Base-by-base conservation (phyloP, 2,888 invertebrate species). In the Amblyteles armatorius region DNA sequence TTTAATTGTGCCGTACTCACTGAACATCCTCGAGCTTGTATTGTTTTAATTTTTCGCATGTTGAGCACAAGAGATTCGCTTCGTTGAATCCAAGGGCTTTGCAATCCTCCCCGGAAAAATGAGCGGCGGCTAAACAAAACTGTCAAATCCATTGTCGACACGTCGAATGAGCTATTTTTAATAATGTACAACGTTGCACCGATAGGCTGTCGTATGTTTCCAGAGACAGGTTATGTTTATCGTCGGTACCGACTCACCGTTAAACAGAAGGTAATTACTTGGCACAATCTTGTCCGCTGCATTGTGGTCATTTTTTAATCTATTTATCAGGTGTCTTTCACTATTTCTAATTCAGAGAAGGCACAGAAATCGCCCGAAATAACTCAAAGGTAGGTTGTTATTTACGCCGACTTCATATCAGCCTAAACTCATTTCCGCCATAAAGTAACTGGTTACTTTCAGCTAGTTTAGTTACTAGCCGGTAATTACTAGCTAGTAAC, bases 11-110 rank as follows among this genome's bases (percentile, higher is more conserved):
- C 80, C 60, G 92, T 81, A 91, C 94, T 93, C 94, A 96, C 96
- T 94, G 94, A 86, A 97, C 94, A 78, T 96, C 94, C 71, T 95
- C 95, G 84, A 98, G 94, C 83, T 96, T 95, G 93, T 96, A 98
- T 91, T 97, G 96, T 83, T 95, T 95, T 68, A 99, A 94, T 92
- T 97, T 96, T 89, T 98, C 97, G 94, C 99, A 99, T 4, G 97
- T 97, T 11, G 98, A 97, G 94, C 99, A 99, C 88, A 98, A 93
- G 81, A 99, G 95, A 94, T 97, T 97, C 26, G 97, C 96, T 94
- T 97, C 97, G 84, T 97, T 97, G 90, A 98, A 98, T 11, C 99
- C 99, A 80, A 98, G 94, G 16, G 96, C 95, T 91, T 96, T 96
- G 94, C 99, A 99, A 92, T 98, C 97, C 92, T 98, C 97, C 5